Evolutionary conservation across 2,888 invertebrate genomes (phyloP).

Genomic region (Xanthostigma xanthostigma): DNA sequence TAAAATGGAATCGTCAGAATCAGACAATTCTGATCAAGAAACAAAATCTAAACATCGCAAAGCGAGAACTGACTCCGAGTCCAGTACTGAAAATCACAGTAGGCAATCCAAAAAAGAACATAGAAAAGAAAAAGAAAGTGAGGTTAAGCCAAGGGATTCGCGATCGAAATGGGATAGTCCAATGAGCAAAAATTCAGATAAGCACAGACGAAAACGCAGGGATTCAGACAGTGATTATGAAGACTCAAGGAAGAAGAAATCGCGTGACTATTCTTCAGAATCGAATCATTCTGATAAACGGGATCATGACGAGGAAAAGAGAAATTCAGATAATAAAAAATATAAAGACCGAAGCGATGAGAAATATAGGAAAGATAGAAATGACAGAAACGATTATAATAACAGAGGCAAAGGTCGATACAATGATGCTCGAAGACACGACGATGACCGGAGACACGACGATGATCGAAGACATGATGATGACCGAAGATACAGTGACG

Average conservation of each 20-base stretch:
- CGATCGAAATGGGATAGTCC: conserved; percentile 18
- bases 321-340: neutral
- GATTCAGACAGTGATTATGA: conserved; percentile 6
- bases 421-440: neutral
- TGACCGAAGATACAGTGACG: conserved; percentile 4
- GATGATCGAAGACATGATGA: conserved; percentile 2
- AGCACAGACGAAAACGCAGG: conserved; percentile 5
- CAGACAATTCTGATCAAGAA: neutral
- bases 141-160: conserved; percentile 7
- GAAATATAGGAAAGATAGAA: neutral
- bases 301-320: neutral
- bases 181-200: conserved; percentile 10
- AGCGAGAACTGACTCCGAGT: neutral
- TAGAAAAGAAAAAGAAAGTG: conserved; percentile 1
- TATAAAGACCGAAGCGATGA: conserved; percentile 6
- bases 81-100: neutral
- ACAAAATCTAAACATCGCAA: neutral
- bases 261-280: neutral
- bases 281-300: neutral
- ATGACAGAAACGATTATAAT: neutral
- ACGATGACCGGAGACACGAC: neutral
- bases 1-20: too few relatives aligned
- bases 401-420: neutral
- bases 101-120: neutral
- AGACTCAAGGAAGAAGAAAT: conserved; percentile 6